Conservation (phyloP, 2,888 invertebrate genomes). For the Bembecia ichneumoniformis region DNA sequence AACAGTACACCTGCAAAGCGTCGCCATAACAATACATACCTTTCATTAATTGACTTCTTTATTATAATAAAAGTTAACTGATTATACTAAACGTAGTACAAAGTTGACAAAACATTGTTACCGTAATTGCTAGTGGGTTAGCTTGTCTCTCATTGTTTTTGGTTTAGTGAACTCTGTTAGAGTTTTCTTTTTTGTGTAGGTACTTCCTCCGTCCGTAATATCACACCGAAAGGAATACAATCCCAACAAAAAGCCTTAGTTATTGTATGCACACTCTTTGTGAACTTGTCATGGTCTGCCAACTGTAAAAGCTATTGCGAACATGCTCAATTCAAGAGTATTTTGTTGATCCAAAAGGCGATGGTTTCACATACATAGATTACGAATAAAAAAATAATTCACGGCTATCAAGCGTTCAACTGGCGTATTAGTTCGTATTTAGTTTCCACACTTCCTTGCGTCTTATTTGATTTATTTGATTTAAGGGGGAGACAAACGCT, state of each 20-base stretch:
- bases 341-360: background rate
- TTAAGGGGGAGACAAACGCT: too few relatives aligned
- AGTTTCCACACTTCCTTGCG: too few relatives aligned
- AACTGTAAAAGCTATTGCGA: conserved; percentile 18
- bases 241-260: background rate
- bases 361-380: background rate
- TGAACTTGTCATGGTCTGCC: conserved; percentile 42
- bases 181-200: conserved; percentile 23
- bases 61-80: too few relatives aligned
- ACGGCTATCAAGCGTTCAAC: too few relatives aligned
- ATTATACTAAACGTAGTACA: too few relatives aligned
- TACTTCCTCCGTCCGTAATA: conserved; percentile 28
- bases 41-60: too few relatives aligned
- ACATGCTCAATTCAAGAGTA: conserved; percentile 5
- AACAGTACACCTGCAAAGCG: too few relatives aligned
- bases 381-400: too few relatives aligned
- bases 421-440: too few relatives aligned
- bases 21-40: too few relatives aligned
- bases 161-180: conserved; percentile 34
- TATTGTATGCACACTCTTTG: conserved; percentile 26
- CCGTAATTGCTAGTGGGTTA: conserved; percentile 4
- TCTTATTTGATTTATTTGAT: too few relatives aligned
- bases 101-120: too few relatives aligned
- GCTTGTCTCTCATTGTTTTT: conserved; percentile 34
- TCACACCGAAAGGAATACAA: conserved; percentile 19